A percentile compares a stretch with the other conserved stretches of the same genome.
Evolutionary conservation across 2,797 vertebrate genomes (phyloP).

Genomic region (Buphagus erythrorhynchus): DNA sequence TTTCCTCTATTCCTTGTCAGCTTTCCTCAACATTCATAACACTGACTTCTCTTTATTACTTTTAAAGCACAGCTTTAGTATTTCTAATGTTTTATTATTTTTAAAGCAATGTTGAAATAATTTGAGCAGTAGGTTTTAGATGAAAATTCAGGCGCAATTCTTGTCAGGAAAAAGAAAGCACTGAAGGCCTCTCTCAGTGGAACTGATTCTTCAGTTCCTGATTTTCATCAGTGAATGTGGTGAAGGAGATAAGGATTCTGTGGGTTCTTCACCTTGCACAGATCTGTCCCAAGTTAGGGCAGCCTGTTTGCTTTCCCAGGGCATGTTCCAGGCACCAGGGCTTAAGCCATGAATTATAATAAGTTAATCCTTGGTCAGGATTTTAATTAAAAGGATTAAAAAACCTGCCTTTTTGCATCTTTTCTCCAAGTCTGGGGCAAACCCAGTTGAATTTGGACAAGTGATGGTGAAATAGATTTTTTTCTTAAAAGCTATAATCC

Average conservation of each 20-base stretch:
- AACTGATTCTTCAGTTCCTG: background rate
- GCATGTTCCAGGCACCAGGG: fast-evolving
- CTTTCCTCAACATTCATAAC: background rate
- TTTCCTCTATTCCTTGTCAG: background rate
- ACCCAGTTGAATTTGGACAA: background rate
- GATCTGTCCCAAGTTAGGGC: background rate
- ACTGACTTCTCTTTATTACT: background rate
- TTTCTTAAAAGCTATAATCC: background rate
- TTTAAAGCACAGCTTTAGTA: background rate
- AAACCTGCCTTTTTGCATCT: background rate
- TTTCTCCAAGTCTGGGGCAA: background rate
- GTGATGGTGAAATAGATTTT: background rate
- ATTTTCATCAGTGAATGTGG: background rate
- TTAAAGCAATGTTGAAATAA: background rate
- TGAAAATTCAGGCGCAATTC: background rate
- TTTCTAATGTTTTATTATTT: background rate
- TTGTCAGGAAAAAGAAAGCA: background rate
- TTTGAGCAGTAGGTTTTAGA: background rate
- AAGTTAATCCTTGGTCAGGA: background rate
- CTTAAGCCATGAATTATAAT: background rate
- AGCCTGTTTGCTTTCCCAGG: background rate
- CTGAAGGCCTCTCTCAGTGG: background rate
- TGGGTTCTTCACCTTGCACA: background rate
- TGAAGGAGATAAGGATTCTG: background rate
- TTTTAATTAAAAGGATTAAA: background rate